Evolutionary conservation across 2,888 invertebrate species (phyloP).

Genomic region (Lepidochrysops patricia): DNA sequence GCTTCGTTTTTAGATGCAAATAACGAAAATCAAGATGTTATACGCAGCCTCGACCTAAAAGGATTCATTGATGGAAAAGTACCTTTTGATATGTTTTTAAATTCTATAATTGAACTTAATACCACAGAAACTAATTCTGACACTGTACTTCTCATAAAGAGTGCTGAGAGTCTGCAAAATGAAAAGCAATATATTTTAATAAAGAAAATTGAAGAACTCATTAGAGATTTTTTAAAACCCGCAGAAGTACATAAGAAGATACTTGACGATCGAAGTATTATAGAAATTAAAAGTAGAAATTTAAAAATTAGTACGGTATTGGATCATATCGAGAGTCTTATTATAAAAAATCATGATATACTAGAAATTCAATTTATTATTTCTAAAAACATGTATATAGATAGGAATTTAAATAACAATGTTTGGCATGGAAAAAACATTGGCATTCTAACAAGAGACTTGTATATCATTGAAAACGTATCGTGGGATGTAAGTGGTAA

Average conservation of each 20-base stretch:
- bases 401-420: background rate
- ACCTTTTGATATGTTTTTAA: slow-evolving; percentile 1
- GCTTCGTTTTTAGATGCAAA: background rate
- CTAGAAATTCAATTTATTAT: slow-evolving; percentile 12
- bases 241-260: background rate
- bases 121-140: background rate
- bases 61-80: background rate
- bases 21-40: background rate
- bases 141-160: background rate
- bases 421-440: slow-evolving; percentile 15
- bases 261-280: background rate
- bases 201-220: slow-evolving; percentile 4
- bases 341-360: slow-evolving; percentile 2
- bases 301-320: slow-evolving; percentile 4
- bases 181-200: background rate
- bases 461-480: background rate
- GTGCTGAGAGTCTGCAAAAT: background rate
- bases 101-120: background rate
- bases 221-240: slow-evolving; percentile 5
- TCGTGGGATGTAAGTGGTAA: slow-evolving; percentile 13
- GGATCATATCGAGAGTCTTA: background rate
- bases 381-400: slow-evolving; percentile 7
- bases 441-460: background rate
- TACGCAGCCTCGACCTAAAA: background rate
- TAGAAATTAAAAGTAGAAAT: slow-evolving; percentile 10